Conservation (phyloP, 2,888 invertebrate genomes). For the Linnaemya tessellans region DNA sequence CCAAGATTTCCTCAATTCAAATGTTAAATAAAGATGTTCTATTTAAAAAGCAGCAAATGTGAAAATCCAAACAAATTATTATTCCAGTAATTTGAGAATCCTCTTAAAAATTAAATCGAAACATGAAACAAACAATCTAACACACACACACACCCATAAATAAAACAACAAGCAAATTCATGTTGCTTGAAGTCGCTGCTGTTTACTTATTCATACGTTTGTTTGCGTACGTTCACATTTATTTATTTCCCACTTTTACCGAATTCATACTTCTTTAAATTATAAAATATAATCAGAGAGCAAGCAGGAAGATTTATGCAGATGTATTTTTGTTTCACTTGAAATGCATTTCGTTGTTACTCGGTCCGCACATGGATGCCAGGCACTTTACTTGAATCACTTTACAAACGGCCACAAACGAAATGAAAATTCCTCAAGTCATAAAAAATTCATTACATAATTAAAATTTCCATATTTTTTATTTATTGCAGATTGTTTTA, state of each 20-base stretch:
- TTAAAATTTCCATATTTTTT: conserved; percentile 63
- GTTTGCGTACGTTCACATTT: background rate
- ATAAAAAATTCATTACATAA: conserved; percentile 69
- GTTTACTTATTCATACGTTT: conserved; percentile 45
- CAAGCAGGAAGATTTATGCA: background rate
- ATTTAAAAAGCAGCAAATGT: conserved; percentile 5
- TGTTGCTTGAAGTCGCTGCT: conserved; percentile 12
- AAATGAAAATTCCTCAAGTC: conserved; percentile 55
- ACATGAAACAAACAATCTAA: conserved; percentile 4
- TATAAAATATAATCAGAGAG: background rate
- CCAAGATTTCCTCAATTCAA: conserved; percentile 39
- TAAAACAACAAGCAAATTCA: conserved; percentile 32
- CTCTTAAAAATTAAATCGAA: conserved; percentile 57
- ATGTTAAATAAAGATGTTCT: conserved; percentile 46
- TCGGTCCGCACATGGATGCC: background rate
- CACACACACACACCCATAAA: conserved; percentile 8
- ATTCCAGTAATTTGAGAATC: conserved; percentile 63
- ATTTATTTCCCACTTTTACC: conserved; percentile 25
- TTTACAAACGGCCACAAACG: conserved; percentile 61
- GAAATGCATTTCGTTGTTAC: background rate
- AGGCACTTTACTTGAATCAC: conserved; percentile 53
- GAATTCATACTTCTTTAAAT: conserved; percentile 35
- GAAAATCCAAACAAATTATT: conserved; percentile 11
- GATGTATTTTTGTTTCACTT: conserved; percentile 22
- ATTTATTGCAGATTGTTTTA: conserved; percentile 40